Evolutionary conservation across 2,113 vertebrate genomes (phyloP).

Genomic region (Tachysurus fulvidraco): DNA sequence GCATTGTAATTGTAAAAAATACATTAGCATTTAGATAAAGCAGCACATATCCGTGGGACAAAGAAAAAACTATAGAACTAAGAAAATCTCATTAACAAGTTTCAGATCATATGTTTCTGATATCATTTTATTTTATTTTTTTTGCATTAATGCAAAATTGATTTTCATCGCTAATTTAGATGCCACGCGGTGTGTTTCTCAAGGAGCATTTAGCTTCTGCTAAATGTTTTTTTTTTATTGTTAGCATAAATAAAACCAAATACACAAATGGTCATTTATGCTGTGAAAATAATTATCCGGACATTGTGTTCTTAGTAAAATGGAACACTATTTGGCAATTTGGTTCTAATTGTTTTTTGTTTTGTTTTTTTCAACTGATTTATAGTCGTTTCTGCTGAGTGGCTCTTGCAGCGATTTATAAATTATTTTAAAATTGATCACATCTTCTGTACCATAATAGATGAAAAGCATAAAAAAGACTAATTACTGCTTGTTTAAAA

Average conservation of each 20-base stretch:
- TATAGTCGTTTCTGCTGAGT: not conserved
- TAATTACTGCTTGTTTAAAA: slow-evolving; percentile 36
- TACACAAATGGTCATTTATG: slow-evolving; percentile 2
- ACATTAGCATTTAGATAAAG: slow-evolving; percentile 8
- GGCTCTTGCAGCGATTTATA: slow-evolving; percentile 13
- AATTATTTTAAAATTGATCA: slow-evolving; percentile 43
- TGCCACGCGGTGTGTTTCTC: not conserved
- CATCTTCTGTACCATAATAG: slow-evolving; percentile 19
- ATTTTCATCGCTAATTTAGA: slow-evolving; percentile 8
- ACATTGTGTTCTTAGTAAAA: slow-evolving; percentile 23
- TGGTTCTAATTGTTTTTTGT: not conserved
- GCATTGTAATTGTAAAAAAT: not conserved
- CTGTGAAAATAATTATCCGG: not conserved
- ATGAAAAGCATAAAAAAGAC: slow-evolving; percentile 37
- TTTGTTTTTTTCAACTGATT: slow-evolving; percentile 19
- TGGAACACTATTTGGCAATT: slow-evolving; percentile 9
- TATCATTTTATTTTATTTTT: slow-evolving; percentile 8
- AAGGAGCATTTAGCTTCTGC: not conserved
- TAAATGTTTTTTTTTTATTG: slow-evolving; percentile 1
- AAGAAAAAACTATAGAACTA: not conserved
- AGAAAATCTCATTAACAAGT: slow-evolving; percentile 16
- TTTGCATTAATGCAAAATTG: slow-evolving; percentile 15
- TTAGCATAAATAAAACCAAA: not conserved
- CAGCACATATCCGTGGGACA: not conserved
- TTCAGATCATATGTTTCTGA: not conserved